Percentiles rank a stretch among this genome's conserved stretches.
phyloP scores from a whole-genome alignment of 2,888 invertebrate genomes.

The Herminia tarsipennalis region DNA sequence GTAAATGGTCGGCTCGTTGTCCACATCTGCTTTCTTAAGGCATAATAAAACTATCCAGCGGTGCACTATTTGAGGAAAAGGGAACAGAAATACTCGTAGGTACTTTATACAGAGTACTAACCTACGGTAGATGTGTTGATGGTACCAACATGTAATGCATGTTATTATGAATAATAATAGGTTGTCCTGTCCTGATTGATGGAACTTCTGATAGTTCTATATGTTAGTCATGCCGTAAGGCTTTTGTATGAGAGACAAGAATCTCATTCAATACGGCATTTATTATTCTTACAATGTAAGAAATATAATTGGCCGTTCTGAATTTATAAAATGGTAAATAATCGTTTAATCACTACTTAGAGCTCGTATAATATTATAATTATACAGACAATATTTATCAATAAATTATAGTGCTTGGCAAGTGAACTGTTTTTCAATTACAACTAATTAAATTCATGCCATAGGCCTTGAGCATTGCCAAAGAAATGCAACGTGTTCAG shows the following conservation, averaged over 20 bases:
- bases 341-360: constrained; percentile 3
- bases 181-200: too few species aligned
- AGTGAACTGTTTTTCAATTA: constrained; percentile 26
- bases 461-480: constrained; percentile 47
- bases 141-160: constrained; percentile 8
- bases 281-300: not conserved
- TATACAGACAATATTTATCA: constrained; percentile 9
- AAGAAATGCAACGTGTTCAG: constrained; percentile 46
- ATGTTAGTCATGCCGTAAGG: too few species aligned
- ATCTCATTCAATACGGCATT: too few species aligned
- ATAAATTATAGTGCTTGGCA: constrained; percentile 26
- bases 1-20: constrained; percentile 26
- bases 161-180: constrained; percentile 18
- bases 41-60: constrained; percentile 18
- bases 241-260: too few species aligned
- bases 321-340: not conserved
- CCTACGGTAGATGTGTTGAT: constrained; percentile 14
- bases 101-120: constrained; percentile 15
- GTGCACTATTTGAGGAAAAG: constrained; percentile 32
- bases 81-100: constrained; percentile 10
- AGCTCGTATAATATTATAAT: constrained; percentile 2
- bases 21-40: constrained; percentile 42
- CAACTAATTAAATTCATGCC: constrained; percentile 36
- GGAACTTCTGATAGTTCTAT: too few species aligned
- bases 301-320: too few species aligned